Evolutionary conservation across 92 coral and sea anemone species (phyloP).

Genomic region (Pocillopora grandis): DNA sequence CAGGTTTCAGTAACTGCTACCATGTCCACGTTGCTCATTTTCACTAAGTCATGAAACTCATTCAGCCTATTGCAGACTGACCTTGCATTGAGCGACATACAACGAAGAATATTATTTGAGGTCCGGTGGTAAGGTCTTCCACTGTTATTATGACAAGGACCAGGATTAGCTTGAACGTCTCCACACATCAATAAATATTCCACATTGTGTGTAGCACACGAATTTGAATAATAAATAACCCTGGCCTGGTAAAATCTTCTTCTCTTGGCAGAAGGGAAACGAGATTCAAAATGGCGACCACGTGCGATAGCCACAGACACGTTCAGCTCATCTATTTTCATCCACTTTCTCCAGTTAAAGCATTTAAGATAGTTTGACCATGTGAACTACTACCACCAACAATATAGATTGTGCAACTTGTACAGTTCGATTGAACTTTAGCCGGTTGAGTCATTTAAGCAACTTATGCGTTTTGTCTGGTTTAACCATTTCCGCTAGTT

Average conservation of each 20-base stretch:
- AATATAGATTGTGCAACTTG: no score
- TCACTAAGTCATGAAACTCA: conserved; percentile 41
- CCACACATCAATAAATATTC: conserved; percentile 28
- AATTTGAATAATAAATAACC: background rate
- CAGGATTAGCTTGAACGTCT: conserved; percentile 38
- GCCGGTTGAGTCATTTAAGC: no score
- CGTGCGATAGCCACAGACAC: conserved; percentile 8
- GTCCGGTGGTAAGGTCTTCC: conserved; percentile 32
- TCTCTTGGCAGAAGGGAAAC: conserved; percentile 5
- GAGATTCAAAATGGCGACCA: conserved; percentile 17
- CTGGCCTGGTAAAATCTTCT: conserved; percentile 11
- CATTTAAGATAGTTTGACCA: no score
- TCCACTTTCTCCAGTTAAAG: no score
- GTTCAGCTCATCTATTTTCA: conserved; percentile 2
- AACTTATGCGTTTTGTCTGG: no score
- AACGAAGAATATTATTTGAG: background rate
- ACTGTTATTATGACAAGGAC: conserved; percentile 28
- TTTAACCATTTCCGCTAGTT: no score
- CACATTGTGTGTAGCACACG: conserved; percentile 4
- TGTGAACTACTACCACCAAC: no score
- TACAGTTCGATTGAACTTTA: no score
- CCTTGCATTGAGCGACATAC: conserved; percentile 39
- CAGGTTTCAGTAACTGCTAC: conserved; percentile 34
- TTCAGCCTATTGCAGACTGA: conserved; percentile 43
- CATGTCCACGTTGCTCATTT: background rate